Base-by-base conservation (phyloP, 1,140 invertebrate species). In the Spodoptera frugiperda region DNA sequence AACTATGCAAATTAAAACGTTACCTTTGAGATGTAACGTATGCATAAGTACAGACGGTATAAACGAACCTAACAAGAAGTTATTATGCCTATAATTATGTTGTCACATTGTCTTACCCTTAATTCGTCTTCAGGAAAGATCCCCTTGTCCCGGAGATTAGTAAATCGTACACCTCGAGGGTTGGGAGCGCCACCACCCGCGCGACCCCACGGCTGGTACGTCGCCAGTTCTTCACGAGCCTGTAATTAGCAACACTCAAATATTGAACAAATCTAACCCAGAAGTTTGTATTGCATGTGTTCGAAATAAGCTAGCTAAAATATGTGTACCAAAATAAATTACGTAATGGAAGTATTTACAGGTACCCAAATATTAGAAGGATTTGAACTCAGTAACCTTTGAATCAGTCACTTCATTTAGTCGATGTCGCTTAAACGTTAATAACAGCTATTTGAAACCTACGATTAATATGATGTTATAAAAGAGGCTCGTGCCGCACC, bases 81-180 rank as follows among this genome's bases (percentile, higher is more conserved):
- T 15, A 2, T 55, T 17, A 11, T 19, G 3, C 3, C n/a, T 19
- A 8, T 55, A 11, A 11, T 55, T 55, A 19, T 11, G 17, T 15
- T 17, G 15, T 12, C 19, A 67, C 3, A 75, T 72, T 72, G 10
- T 33, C 33, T 73, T 72, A 92, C 92, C 84, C 87, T 90, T 12
- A 93, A 78, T 78, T 93, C 92, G 59, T 93, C 92, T 76, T 93
- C 91, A 15, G 92, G 92, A 76, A 88, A 92, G 61, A 93, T 92
- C 39, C 89, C 90, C 4, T 59, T 72, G 30, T 82, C 84, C 2
- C 92, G 87, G 1, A 93, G 65, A 53, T 93, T 80, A 8, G 85
- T 82, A 76, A 87, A 92, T 1, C 92, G 85, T 11, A 89, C 77
- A 9, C 91, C 88, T 2, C 63, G 84, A 4, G 82, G 57, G 78